Percentiles rank a stretch among this genome's conserved stretches.
Evolutionary conservation across 2,888 invertebrate species (phyloP).

Genomic region (Cataglyphis albicans): DNA sequence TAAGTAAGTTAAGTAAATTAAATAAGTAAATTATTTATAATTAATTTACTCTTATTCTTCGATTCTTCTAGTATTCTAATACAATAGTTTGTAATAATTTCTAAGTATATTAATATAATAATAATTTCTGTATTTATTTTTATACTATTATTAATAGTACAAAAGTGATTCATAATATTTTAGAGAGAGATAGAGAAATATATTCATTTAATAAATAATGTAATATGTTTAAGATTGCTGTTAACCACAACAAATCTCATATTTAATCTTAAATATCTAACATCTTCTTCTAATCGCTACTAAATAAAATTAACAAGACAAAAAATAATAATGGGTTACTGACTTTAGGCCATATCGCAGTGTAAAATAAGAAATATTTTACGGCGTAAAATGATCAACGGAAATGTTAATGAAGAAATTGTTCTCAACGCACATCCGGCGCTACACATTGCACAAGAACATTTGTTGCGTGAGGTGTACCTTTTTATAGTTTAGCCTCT

Average conservation of each 20-base stretch:
- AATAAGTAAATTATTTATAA: too few relatives aligned
- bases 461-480: constrained; percentile 20
- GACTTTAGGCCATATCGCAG: not conserved
- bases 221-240: not conserved
- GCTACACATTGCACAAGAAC: not conserved
- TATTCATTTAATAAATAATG: constrained; percentile 1
- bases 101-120: not conserved
- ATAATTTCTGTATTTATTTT: not conserved
- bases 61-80: not conserved
- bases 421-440: constrained; percentile 38
- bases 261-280: not conserved
- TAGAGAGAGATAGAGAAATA: not conserved
- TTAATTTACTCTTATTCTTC: not conserved
- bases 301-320: not conserved
- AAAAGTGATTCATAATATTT: not conserved
- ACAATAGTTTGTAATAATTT: not conserved
- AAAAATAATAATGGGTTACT: not conserved
- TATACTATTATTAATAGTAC: not conserved
- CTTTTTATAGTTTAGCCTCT: constrained; percentile 9
- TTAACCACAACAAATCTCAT: not conserved
- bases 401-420: constrained; percentile 41
- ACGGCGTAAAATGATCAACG: constrained; percentile 13
- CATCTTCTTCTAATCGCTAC: not conserved
- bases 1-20: too few relatives aligned
- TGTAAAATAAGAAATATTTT: constrained; percentile 24